A percentile compares a stretch with the other conserved stretches of the same genome.
phyloP scores from a whole-genome alignment of 92 coral and sea anemone species.

The Diadumene lineata region DNA sequence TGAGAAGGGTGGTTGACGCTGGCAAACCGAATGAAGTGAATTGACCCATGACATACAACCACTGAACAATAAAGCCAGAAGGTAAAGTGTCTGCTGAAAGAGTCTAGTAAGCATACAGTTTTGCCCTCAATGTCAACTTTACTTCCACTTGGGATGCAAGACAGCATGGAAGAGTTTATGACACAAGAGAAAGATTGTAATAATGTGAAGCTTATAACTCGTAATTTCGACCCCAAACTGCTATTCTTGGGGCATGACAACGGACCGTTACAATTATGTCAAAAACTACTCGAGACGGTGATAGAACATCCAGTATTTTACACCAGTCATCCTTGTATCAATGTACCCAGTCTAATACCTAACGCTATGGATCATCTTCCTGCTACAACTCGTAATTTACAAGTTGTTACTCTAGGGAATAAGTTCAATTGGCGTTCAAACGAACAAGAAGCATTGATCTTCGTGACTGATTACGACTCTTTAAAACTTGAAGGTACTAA shows the following conservation, averaged over 20 bases:
- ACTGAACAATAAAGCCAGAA: background rate
- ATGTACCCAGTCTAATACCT: constrained; percentile 70
- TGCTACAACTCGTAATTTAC: constrained; percentile 49
- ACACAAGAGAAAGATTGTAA: background rate
- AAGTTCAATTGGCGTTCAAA: constrained; percentile 73
- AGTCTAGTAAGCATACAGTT: too few relatives aligned
- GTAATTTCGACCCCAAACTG: constrained; percentile 67
- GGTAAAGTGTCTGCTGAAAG: too few relatives aligned
- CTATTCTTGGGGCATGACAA: constrained; percentile 71
- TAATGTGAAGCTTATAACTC: constrained; percentile 4
- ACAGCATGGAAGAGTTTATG: background rate
- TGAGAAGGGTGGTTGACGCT: background rate
- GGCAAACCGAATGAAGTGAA: background rate
- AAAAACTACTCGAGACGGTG: constrained; percentile 56
- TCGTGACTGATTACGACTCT: constrained; percentile 69
- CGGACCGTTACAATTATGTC: constrained; percentile 69
- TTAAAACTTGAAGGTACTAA: constrained; percentile 61
- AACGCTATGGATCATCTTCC: constrained; percentile 62
- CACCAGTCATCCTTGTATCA: constrained; percentile 64
- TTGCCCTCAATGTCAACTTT: background rate
- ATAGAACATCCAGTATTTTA: constrained; percentile 52
- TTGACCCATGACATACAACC: constrained; percentile 4
- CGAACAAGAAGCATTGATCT: constrained; percentile 64
- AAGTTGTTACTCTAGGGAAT: constrained; percentile 71
- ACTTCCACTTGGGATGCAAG: constrained; percentile 7